Base-by-base conservation (phyloP, 1,140 invertebrate genomes). In the Orchestia grillus region DNA sequence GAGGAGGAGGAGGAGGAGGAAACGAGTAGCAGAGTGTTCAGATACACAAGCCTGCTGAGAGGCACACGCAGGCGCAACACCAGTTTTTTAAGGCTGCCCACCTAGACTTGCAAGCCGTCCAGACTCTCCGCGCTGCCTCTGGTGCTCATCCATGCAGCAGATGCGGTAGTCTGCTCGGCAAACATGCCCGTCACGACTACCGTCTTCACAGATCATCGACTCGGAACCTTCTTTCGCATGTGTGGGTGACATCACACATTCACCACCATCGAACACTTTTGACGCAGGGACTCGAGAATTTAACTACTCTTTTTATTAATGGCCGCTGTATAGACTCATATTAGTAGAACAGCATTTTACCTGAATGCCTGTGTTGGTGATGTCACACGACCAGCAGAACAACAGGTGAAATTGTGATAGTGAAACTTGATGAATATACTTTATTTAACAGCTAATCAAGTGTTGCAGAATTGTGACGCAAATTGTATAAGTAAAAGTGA, bases 161-260 rank as follows among this genome's bases (percentile, higher is more conserved):
- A 94, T 44, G 92, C 92, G 44, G 92, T 94, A 94, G 92, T 47
- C 43, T 45, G 43, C 92, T 94, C 92, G 6, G 92, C 44, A 94
- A 94, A 94, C 92, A 94, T 45, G 11, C 41, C 92, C 41, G 92
- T 94, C 92, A 94, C 92, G 92, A 94, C 92, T 40, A 94, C 36
- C 6, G 40, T 94, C 92, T 94, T 45, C 92, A 94, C 92, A 94
- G 92, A 94, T 47, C 92, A 94, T 94, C 92, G 92, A 94, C 92
- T 94, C 44, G 92, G 40, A n/a, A 44, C 88, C 41, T 16, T 42
- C 43, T 44, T 44, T 90, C 41, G 88, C 88, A 42, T 90, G 62
- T 77, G 62, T 77, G 62, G 62, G 62, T 77, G 28, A 36, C 62
- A 77, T 77, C 62, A 77, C 28, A 36, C 62, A 77, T 15, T 8